These are phyloP conservation scores for Campylomormyrus numenius DNA, from an alignment of 2,113 vertebrate genomes.

Conservation along the genomic window DNA sequence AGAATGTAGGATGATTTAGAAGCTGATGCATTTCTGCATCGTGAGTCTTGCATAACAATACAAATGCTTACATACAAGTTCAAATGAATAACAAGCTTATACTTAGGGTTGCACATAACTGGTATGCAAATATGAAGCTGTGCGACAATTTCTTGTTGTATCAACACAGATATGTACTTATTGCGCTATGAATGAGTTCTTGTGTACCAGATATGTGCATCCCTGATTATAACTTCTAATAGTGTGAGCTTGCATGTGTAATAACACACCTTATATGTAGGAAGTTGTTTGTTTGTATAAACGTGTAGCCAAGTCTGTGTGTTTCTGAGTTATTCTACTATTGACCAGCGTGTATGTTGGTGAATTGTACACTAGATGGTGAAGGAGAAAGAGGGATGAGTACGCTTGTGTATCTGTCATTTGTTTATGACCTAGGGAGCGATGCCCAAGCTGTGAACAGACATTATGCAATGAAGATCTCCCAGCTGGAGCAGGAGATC, in stretches of 20 bases:
- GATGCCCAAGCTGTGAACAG: slow-evolving; percentile 63
- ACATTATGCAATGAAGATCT: slow-evolving; percentile 63
- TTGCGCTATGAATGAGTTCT: neutral
- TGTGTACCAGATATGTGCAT: neutral
- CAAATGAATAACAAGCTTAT: neutral
- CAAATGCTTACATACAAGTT: neutral
- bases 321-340: neutral
- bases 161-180: neutral
- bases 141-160: neutral
- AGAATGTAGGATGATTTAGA: neutral
- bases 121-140: neutral
- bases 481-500: slow-evolving; percentile 55
- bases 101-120: neutral
- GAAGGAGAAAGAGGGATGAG: neutral
- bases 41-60: neutral
- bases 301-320: neutral
- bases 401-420: neutral
- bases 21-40: neutral
- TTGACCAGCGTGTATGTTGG: neutral
- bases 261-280: neutral
- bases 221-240: neutral
- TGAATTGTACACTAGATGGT: neutral
- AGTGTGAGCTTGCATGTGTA: neutral
- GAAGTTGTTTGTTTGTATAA: neutral
- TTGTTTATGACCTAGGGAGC: slow-evolving; percentile 54